These are phyloP conservation scores for Corythaixoides concolor DNA, from an alignment of 2,113 vertebrate genomes.

Conservation along the genomic window DNA sequence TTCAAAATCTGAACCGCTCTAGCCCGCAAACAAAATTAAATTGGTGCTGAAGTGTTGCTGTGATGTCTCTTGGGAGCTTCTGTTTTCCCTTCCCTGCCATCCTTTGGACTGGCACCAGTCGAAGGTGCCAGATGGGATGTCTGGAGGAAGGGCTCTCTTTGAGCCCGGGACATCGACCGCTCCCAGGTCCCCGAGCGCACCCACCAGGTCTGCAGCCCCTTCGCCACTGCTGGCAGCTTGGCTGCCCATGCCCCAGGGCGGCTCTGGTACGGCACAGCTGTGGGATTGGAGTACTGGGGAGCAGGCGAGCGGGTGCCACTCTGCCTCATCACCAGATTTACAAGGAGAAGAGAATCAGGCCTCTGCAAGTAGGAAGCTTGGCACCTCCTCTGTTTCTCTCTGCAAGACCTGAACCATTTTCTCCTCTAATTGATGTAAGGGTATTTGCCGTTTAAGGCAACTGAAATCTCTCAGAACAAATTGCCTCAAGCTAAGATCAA, in stretches of 20 bases:
- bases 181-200: background rate
- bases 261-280: background rate
- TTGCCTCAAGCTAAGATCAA: background rate
- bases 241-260: background rate
- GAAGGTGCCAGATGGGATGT: too few species aligned
- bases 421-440: background rate
- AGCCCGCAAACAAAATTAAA: background rate
- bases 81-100: background rate
- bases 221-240: background rate
- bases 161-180: background rate
- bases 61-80: background rate
- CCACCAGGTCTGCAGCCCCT: background rate
- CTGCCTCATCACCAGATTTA: background rate
- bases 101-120: too few species aligned
- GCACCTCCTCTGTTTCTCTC: background rate
- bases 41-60: background rate
- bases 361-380: background rate
- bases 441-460: background rate
- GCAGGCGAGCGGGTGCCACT: background rate
- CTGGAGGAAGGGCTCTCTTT: background rate
- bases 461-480: background rate
- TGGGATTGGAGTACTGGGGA: background rate
- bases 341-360: background rate
- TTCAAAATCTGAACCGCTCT: background rate
- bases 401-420: background rate